Conservation (phyloP, 2,888 invertebrate genomes). For the Standfussiana lucernea region DNA sequence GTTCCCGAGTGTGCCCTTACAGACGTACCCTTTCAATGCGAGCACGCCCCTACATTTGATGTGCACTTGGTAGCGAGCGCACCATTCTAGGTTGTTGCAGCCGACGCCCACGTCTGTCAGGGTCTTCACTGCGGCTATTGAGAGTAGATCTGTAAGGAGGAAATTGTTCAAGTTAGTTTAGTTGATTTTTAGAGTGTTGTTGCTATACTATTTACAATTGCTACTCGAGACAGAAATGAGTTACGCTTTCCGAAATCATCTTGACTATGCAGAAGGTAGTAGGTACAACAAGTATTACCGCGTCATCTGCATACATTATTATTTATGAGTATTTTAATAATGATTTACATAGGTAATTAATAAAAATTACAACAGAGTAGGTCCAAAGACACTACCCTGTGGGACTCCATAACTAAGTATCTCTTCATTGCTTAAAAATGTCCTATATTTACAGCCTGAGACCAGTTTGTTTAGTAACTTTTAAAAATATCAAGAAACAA, state of each 20-base stretch:
- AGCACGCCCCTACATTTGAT: slow-evolving; percentile 97
- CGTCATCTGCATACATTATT: background rate
- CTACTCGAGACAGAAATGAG: background rate
- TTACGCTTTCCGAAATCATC: background rate
- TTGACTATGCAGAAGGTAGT: background rate
- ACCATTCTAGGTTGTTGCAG: slow-evolving; percentile 93
- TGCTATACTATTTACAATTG: background rate
- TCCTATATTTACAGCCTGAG: background rate
- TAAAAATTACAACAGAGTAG: background rate
- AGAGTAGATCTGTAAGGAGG: slow-evolving; percentile 82
- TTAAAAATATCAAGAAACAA: background rate
- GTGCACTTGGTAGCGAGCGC: slow-evolving; percentile 96
- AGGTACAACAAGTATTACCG: background rate
- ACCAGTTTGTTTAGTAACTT: background rate
- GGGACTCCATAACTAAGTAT: background rate
- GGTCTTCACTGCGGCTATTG: slow-evolving; percentile 89
- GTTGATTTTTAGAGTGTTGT: background rate
- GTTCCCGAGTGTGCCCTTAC: slow-evolving; percentile 83
- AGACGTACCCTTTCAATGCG: slow-evolving; percentile 96
- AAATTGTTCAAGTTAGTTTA: background rate
- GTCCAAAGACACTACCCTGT: background rate
- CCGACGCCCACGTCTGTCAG: slow-evolving; percentile 87
- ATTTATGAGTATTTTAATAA: background rate
- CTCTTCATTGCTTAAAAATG: background rate
- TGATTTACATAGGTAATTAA: background rate